phyloP scores from a whole-genome alignment of 2,113 vertebrate species.

The Anguilla rostrata region DNA sequence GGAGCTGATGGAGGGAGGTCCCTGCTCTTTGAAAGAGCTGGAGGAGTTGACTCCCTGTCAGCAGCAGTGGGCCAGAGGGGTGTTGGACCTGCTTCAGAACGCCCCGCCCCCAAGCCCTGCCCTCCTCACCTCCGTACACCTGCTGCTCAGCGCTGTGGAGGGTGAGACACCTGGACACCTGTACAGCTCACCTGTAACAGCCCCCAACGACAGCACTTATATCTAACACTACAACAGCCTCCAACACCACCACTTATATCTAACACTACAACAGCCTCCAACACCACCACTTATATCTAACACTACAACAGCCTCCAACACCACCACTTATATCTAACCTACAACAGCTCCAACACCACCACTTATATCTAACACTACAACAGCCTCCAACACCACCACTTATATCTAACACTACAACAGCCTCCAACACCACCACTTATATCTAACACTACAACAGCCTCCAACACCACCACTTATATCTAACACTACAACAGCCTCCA shows the following conservation, averaged over 20 bases:
- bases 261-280: too few species aligned
- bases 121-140: slow-evolving; percentile 65
- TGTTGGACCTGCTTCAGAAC: slow-evolving; percentile 52
- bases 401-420: neutral
- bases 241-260: neutral
- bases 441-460: too few species aligned
- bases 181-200: neutral
- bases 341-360: neutral
- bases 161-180: slow-evolving; percentile 64
- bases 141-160: slow-evolving; percentile 81
- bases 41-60: slow-evolving; percentile 43
- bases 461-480: neutral
- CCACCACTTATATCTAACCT: neutral
- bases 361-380: too few species aligned
- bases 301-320: neutral
- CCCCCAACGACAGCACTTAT: neutral
- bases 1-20: slow-evolving; percentile 55
- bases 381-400: neutral
- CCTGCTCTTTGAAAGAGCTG: slow-evolving; percentile 24
- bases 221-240: neutral
- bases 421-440: neutral
- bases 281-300: neutral
- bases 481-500: neutral
- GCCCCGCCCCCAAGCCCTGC: neutral
- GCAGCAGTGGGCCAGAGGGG: slow-evolving; percentile 36